Evolutionary conservation across 64 coral and sea anemone genomes (phyloP).

Genomic region (Porites australiensis): DNA sequence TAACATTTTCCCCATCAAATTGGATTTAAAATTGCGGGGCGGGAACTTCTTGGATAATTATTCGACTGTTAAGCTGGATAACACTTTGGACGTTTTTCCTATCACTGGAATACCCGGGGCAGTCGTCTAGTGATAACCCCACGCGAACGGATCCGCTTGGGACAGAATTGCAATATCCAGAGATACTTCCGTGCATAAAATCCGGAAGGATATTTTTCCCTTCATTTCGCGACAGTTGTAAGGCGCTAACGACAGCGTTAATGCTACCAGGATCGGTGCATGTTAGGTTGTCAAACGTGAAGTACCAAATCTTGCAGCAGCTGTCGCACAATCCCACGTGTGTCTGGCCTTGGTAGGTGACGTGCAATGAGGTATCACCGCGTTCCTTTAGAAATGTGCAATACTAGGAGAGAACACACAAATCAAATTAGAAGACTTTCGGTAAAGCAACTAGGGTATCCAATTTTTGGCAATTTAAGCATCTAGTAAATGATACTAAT

Average conservation of each 20-base stretch:
- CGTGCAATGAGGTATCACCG: constrained; percentile 45
- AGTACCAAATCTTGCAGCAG: constrained; percentile 88
- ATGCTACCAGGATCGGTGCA: constrained; percentile 73
- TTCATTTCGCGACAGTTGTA: constrained; percentile 57
- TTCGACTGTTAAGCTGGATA: constrained; percentile 64
- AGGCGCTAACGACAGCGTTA: constrained; percentile 66
- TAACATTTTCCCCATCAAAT: neutral
- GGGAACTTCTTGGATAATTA: constrained; percentile 83
- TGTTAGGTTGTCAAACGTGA: constrained; percentile 79
- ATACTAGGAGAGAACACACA: constrained; percentile 20
- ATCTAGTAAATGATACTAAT: no score
- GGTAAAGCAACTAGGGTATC: no score
- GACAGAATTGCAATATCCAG: constrained; percentile 78
- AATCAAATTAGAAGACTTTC: neutral
- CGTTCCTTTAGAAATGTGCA: constrained; percentile 57
- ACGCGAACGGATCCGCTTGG: constrained; percentile 67
- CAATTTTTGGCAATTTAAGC: no score
- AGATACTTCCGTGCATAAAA: constrained; percentile 81
- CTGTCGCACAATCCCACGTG: constrained; percentile 77
- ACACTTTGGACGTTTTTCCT: neutral
- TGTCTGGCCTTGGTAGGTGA: constrained; percentile 81
- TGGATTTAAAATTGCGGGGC: constrained; percentile 9
- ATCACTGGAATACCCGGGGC: constrained; percentile 40
- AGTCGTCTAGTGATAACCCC: constrained; percentile 58
- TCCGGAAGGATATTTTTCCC: constrained; percentile 70